phyloP scores from a whole-genome alignment of 2,113 vertebrate species.

The Lonchura striata region DNA sequence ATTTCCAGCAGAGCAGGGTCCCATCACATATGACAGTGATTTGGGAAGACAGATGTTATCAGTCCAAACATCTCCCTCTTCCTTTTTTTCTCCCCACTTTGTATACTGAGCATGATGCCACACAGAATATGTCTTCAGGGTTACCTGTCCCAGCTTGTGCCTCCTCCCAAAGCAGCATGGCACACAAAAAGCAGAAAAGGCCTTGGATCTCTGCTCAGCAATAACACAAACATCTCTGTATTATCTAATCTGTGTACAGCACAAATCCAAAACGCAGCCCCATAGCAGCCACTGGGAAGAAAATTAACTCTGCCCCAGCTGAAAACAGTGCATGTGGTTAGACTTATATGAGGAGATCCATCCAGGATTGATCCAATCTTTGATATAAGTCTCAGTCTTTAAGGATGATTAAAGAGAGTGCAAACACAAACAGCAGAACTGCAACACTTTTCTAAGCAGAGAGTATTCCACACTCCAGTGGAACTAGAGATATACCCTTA shows the following conservation, averaged over 20 bases:
- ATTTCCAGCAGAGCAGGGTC: not conserved
- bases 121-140: rapidly evolving
- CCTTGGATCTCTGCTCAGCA: not conserved
- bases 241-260: not conserved
- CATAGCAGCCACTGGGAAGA: not conserved
- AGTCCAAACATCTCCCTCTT: too few relatives aligned
- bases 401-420: not conserved
- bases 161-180: not conserved
- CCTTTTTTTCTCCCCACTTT: not conserved
- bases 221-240: not conserved
- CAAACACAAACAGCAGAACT: not conserved
- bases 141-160: not conserved
- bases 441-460: not conserved
- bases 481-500: not conserved
- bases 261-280: not conserved
- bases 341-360: not conserved
- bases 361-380: not conserved
- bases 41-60: not conserved
- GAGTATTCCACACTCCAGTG: not conserved
- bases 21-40: rapidly evolving
- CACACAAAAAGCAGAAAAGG: not conserved
- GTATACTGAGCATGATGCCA: too few relatives aligned
- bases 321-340: not conserved
- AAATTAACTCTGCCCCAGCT: not conserved
- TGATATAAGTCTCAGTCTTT: not conserved